phyloP scores from a whole-genome alignment of 2,888 invertebrate genomes.

The Crematogaster levior region DNA sequence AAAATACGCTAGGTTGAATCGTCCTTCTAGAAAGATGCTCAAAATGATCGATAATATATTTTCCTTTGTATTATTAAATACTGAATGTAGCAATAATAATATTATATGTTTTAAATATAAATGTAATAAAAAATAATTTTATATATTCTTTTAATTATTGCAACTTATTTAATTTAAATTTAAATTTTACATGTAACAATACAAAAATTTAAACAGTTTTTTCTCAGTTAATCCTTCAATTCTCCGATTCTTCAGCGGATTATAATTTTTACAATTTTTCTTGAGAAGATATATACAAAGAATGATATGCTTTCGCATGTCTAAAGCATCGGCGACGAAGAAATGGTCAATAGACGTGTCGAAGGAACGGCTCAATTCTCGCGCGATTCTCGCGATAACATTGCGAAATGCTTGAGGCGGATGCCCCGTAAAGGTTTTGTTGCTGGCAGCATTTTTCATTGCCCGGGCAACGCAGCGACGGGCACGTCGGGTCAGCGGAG shows the following conservation, averaged over 20 bases:
- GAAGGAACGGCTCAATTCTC: slow-evolving; percentile 55
- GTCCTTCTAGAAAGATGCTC: not conserved
- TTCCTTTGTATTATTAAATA: not conserved
- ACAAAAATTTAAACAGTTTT: not conserved
- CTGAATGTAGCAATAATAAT: not conserved
- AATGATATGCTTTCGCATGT: slow-evolving; percentile 35
- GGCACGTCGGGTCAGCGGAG: slow-evolving; percentile 64
- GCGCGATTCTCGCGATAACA: slow-evolving; percentile 48
- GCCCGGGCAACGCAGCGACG: slow-evolving; percentile 56
- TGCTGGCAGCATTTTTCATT: slow-evolving; percentile 67
- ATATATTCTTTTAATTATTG: not conserved
- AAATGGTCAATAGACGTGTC: slow-evolving; percentile 50
- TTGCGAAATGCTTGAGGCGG: slow-evolving; percentile 55
- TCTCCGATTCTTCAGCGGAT: not conserved
- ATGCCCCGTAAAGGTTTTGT: slow-evolving; percentile 64
- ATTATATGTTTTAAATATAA: not conserved
- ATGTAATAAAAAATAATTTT: not conserved
- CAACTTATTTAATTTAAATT: not conserved
- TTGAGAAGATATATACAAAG: not conserved
- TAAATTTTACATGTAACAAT: not conserved
- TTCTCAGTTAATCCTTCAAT: not conserved
- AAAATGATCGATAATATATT: not conserved
- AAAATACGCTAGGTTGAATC: not conserved
- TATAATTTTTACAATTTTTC: slow-evolving; percentile 11
- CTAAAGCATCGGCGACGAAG: slow-evolving; percentile 40